Base-by-base conservation (phyloP, 2,888 invertebrate genomes). In the Miltochrista miniata region DNA sequence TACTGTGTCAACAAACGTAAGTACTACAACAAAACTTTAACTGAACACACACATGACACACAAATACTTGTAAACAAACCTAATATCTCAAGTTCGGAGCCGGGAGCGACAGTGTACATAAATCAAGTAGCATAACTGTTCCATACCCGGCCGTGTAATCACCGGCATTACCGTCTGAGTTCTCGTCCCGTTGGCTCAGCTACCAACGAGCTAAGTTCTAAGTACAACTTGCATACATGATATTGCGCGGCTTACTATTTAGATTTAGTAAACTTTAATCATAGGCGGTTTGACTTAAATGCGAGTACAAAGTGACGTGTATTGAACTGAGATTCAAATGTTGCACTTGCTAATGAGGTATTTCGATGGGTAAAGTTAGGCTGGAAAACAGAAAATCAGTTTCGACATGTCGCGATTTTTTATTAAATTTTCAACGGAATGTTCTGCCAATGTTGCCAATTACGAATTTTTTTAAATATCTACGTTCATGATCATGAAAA, bases 241-340 rank as follows among this genome's bases (percentile, higher is more conserved):
- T 62, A 68, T 62, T 66, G 61, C 59, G 50, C 39, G 50, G 63
- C 57, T 57, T 60, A 65, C 66, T 48, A 54, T 69, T 61, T 24
- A 24, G 18, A 4, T 24, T 24, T 24, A 24, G 18, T 24, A 5
- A 4, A 24, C 2, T 4, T 24, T 4, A 2, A 24, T 2, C 5
- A 24, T 24, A 24, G 18, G 5, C 18, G 18, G 18, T 24, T 24
- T 24, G 18, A 24, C 18, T 4, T 4, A 4, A 24, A 24, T 24
- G 18, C 2, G 18, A 24, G 5, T 5, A 24, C 18, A n/a, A n/a
- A n/a, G n/a, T n/a, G n/a, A n/a, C n/a, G n/a, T n/a, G n/a, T n/a
- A n/a, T n/a, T n/a, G n/a, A n/a, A n/a, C n/a, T n/a, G n/a, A n/a
- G n/a, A n/a, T n/a, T n/a, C n/a, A n/a, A n/a, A n/a, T n/a, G n/a